Evolutionary conservation across 2,888 invertebrate species (phyloP).

Genomic region (Lacanobia wlatinum): DNA sequence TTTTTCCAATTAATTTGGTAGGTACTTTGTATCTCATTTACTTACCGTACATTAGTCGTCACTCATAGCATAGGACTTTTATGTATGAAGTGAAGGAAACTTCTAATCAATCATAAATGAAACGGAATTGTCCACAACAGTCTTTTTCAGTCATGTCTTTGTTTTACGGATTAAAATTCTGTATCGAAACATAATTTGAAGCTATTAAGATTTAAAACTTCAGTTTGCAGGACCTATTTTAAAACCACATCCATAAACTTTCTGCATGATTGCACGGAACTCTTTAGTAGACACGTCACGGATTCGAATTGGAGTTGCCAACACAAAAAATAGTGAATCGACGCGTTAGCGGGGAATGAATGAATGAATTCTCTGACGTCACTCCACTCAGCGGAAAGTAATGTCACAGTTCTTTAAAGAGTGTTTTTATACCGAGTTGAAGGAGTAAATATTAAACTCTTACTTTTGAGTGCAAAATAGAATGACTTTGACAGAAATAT

Average conservation of each 20-base stretch:
- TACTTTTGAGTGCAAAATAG: background rate
- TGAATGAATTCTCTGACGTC: constrained; percentile 52
- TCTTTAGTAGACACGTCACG: constrained; percentile 62
- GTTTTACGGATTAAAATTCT: too few species aligned
- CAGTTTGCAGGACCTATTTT: background rate
- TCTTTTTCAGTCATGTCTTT: too few species aligned
- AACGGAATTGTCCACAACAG: too few species aligned
- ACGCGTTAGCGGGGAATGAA: constrained; percentile 45
- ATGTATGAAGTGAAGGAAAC: too few species aligned
- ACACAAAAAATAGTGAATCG: constrained; percentile 60
- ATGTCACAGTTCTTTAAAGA: constrained; percentile 19
- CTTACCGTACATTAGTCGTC: too few species aligned
- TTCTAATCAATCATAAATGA: too few species aligned
- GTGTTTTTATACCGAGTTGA: background rate
- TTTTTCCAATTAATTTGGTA: too few species aligned
- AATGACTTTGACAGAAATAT: too few species aligned
- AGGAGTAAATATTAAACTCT: background rate
- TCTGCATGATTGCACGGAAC: constrained; percentile 39
- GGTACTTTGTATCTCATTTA: too few species aligned
- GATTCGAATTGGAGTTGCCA: constrained; percentile 63
- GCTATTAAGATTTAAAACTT: background rate
- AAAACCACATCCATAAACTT: constrained; percentile 37
- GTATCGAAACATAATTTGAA: background rate
- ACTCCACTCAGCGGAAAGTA: constrained; percentile 18
- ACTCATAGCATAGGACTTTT: too few species aligned